Evolutionary conservation across 2,888 invertebrate genomes (phyloP), one percentile per base, ranked within the genome.

Genomic region (Timema cristinae): DNA sequence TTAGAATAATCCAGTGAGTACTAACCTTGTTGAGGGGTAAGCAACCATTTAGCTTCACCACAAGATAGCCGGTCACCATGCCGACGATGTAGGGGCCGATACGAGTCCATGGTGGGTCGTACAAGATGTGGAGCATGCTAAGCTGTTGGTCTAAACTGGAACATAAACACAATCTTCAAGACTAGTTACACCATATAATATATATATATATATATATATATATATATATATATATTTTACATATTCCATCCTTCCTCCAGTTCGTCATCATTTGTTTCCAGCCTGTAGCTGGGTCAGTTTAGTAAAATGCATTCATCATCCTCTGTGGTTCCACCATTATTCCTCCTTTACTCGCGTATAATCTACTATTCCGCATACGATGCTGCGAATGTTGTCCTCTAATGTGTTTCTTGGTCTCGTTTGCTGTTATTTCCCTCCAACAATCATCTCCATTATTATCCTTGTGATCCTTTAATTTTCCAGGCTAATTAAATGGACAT

Each of bases 61-160:
- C 75, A 68, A 84, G 75, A 78, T 85, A 86, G 5, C 84, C 87
- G 1, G 85, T 82, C 4, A 81, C 78, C 8, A 83, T 79, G 9
- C 86, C 86, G 71, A 85, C 75, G 9, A 85, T 79, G 74, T 86
- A 86, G 0, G 86, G 85, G 48, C 85, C 81, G 48, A 85, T 81
- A 67, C 86, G 79, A 4, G 84, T 81, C 80, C 85, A 86, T 0
- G 86, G 86, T 66, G 84, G 82, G 13, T 85, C 85, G 75, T 85
- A 85, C 61, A 88, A 72, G 2, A 80, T 76, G 72, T 82, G 79
- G 68, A 83, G 75, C 76, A 81, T 79, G 32, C 76, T 76, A 54
- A 80, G 80, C 74, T 82, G 81, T 70, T 81, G 80, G 74, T 84
- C 84, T 78, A 84, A 74, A 63, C 85, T 85, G 72, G 66, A 76